phyloP scores from a whole-genome alignment of 2,888 invertebrate species.

The Piscicola geometra region DNA sequence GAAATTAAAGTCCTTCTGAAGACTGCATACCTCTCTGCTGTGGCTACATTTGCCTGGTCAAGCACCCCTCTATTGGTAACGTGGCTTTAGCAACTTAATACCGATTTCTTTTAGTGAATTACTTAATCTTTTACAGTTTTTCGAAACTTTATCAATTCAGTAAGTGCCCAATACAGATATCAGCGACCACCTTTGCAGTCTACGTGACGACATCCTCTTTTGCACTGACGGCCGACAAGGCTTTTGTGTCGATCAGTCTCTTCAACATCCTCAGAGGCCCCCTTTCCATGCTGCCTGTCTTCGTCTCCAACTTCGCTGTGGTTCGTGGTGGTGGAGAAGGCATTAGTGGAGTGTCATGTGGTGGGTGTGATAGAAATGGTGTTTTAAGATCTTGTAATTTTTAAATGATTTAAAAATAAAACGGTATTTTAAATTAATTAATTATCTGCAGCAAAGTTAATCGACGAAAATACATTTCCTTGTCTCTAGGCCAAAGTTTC shows the following conservation, averaged over 20 bases:
- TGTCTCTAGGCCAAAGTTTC: conserved; percentile 23
- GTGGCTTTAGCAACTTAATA: too few relatives aligned
- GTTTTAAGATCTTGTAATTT: too few relatives aligned
- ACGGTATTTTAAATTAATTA: too few relatives aligned
- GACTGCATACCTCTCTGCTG: conserved; percentile 28
- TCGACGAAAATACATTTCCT: too few relatives aligned
- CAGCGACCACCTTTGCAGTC: conserved; percentile 19
- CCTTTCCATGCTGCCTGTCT: conserved; percentile 27
- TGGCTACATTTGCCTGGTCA: conserved; percentile 27
- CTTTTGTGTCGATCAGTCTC: conserved; percentile 26
- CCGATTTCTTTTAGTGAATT: too few relatives aligned
- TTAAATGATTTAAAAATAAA: too few relatives aligned
- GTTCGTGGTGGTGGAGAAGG: too few relatives aligned
- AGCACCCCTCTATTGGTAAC: conserved; percentile 22
- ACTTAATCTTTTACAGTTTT: too few relatives aligned
- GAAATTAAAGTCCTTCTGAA: conserved; percentile 3
- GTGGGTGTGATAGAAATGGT: too few relatives aligned
- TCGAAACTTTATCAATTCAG: too few relatives aligned
- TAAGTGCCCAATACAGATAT: conserved; percentile 22
- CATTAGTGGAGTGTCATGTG: too few relatives aligned
- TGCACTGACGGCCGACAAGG: conserved; percentile 29
- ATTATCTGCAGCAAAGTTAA: too few relatives aligned
- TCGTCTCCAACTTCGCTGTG: conserved; percentile 28
- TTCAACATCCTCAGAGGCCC: conserved; percentile 32
- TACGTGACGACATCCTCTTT: conserved; percentile 14